Evolutionary conservation across 2,888 invertebrate genomes (phyloP).

Genomic region (Lepas anatifera): DNA sequence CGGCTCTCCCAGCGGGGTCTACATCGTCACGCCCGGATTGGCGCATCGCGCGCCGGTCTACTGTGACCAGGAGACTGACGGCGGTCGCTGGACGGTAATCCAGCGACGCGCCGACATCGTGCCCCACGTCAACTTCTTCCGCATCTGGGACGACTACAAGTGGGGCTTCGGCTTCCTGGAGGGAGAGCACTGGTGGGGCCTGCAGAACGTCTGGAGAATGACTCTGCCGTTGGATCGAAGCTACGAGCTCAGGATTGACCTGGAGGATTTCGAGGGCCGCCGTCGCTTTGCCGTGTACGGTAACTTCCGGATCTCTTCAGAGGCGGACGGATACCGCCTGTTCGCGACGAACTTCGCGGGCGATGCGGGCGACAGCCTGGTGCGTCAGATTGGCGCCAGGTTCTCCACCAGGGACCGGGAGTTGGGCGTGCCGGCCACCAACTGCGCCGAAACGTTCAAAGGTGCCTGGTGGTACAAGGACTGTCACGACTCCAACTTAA

Average conservation of each 20-base stretch:
- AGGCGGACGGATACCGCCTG: background rate
- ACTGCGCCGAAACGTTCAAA: background rate
- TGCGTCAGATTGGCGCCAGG: background rate
- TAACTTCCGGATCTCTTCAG: background rate
- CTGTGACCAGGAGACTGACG: background rate
- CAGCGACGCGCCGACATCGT: background rate
- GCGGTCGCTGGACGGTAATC: background rate
- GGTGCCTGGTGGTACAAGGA: background rate
- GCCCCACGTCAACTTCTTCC: background rate
- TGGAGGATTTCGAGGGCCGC: background rate
- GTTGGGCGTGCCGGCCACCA: background rate
- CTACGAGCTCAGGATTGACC: background rate
- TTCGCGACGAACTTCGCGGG: background rate
- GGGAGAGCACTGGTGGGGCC: background rate
- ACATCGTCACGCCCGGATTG: background rate
- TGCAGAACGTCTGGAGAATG: background rate
- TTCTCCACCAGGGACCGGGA: background rate
- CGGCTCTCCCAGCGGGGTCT: background rate
- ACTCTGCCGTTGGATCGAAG: background rate
- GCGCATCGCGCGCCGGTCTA: background rate
- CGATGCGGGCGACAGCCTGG: background rate
- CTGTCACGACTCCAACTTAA: background rate
- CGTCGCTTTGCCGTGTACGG: background rate
- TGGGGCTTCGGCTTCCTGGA: background rate
- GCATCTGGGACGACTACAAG: background rate